A percentile compares a stretch with the other conserved stretches of the same genome.
phyloP scores from a whole-genome alignment of 2,888 invertebrate species.

The Scaeva pyrastri region DNA sequence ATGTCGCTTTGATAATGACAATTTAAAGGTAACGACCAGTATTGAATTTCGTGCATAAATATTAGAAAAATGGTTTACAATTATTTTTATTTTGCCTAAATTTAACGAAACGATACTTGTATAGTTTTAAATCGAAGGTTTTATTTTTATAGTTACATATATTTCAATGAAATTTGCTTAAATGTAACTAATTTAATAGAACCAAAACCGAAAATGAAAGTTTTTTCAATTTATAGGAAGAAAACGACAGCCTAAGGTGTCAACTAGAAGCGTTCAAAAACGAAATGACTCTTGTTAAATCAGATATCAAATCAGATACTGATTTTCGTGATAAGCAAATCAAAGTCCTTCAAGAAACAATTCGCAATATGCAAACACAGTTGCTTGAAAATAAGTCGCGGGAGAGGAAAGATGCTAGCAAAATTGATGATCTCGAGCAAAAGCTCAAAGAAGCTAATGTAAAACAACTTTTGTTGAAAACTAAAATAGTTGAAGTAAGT shows the following conservation, averaged over 20 bases:
- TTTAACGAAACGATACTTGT: no score
- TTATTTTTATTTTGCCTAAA: no score
- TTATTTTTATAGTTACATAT: no score
- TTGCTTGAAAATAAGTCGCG: slow-evolving; percentile 82
- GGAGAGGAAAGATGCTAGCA: slow-evolving; percentile 82
- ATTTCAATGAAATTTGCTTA: no score
- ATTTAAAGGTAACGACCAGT: slow-evolving; percentile 82
- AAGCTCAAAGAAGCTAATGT: slow-evolving; percentile 83
- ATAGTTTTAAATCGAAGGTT: no score
- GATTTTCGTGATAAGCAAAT: slow-evolving; percentile 94
- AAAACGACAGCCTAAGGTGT: slow-evolving; percentile 95
- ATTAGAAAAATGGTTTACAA: no score
- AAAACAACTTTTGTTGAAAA: slow-evolving; percentile 83
- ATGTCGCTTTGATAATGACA: slow-evolving; percentile 82
- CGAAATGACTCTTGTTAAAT: slow-evolving; percentile 94
- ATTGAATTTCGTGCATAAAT: no score
- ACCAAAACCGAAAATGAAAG: not conserved
- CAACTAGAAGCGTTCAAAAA: slow-evolving; percentile 97
- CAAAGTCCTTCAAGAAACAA: slow-evolving; percentile 85
- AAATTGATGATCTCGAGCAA: slow-evolving; percentile 81
- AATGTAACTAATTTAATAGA: not conserved
- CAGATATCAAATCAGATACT: slow-evolving; percentile 90
- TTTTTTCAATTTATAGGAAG: slow-evolving; percentile 85
- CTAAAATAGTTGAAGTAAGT: slow-evolving; percentile 81
- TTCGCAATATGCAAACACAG: slow-evolving; percentile 84